phyloP scores from a whole-genome alignment of 2,888 invertebrate genomes.

The Gryllus longicercus region DNA sequence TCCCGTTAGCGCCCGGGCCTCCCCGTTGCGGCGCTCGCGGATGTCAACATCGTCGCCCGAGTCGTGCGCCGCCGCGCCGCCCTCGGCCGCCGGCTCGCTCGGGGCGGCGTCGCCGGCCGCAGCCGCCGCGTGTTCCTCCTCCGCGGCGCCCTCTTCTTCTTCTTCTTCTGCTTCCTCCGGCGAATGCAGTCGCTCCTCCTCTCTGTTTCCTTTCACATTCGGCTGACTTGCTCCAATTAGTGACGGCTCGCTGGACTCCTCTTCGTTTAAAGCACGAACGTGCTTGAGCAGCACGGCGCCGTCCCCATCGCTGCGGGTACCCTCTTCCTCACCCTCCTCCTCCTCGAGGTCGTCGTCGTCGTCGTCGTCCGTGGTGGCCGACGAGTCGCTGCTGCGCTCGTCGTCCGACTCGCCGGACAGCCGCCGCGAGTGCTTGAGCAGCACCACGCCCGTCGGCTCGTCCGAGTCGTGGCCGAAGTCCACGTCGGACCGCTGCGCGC shows the following conservation, averaged over 20 bases:
- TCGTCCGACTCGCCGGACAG: background rate
- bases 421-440: background rate
- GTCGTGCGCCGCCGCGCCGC: too few species aligned
- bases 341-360: background rate
- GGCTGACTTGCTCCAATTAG: background rate
- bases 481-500: background rate
- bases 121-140: too few species aligned
- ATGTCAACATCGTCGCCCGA: background rate
- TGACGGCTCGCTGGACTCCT: background rate
- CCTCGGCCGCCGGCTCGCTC: too few species aligned
- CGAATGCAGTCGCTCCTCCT: background rate
- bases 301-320: background rate
- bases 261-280: background rate
- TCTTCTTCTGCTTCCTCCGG: too few species aligned
- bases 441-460: background rate
- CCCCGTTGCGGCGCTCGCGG: background rate
- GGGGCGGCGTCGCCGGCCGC: too few species aligned
- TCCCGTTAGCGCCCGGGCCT: background rate
- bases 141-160: too few species aligned
- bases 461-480: constrained; percentile 21
- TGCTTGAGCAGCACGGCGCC: constrained; percentile 27
- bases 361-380: background rate
- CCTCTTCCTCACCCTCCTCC: background rate
- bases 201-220: background rate
- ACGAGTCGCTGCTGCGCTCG: background rate